Evolutionary conservation across 2,888 invertebrate genomes (phyloP), one percentile per base, ranked within the genome.

Genomic region (Leptopterna dolabrata): DNA sequence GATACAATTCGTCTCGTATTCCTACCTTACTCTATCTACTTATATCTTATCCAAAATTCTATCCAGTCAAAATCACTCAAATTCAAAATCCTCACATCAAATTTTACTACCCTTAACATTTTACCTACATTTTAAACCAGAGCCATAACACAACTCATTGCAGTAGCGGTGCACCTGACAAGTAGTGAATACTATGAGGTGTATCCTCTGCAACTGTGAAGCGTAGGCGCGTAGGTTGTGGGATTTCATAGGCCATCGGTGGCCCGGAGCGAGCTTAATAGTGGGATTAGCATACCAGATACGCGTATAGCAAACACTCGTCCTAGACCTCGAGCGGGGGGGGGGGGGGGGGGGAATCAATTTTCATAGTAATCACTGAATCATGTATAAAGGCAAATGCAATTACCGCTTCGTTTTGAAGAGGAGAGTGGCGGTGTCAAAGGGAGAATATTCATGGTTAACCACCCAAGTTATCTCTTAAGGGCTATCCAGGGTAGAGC

Each of bases 371-470:
- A 78, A 78, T 45, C 78, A 41, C 78, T 78, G 78, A 78, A 78
- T 78, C 19, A 78, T 78, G 78, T 27, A 78, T 78, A 78, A 78
- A 27, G 45, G 45, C 45, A 45, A 78, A 78, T 78, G 78, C 78
- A 45, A 78, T 78, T 78, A 78, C 78, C 78, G 19, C 78, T 78
- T 29, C 78, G 78, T 78, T 78, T 78, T 45, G 24, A 19, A 43
- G 47, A 24, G 43, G 78, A 24, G n/a, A 45, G 78, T 78, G 78
- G 45, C 13, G 45, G 78, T 47, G 78, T 78, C 78, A 78, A 78
- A 78, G 78, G 78, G 78, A 78, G 78, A 78, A 78, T 78, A 78
- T 78, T 78, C 78, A 78, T 78, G 45, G 45, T 45, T 78, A 73
- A 36, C 73, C 41, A 73, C 73, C 19, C 36, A 19, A 41, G 36